A percentile compares a stretch with the other conserved stretches of the same genome.
Conservation (phyloP, 2,797 vertebrate species). For the Premnoplex brunnescens region DNA sequence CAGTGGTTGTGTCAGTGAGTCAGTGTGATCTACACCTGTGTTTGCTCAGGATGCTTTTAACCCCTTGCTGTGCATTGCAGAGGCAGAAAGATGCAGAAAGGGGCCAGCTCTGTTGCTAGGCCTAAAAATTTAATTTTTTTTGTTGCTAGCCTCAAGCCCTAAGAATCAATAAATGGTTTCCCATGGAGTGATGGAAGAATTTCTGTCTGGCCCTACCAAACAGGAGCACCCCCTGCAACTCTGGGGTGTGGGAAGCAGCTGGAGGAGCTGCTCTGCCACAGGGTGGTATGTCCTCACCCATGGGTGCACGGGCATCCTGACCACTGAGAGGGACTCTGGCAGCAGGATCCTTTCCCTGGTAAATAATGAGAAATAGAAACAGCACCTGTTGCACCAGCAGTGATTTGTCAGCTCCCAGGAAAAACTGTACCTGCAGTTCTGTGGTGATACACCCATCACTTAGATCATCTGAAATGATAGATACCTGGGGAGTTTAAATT, state of each 20-base stretch:
- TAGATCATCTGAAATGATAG: not conserved
- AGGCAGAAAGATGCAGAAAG: not conserved
- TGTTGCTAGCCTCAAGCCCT: not conserved
- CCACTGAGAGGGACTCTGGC: fast-evolving
- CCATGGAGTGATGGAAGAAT: fast-evolving
- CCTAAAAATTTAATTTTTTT: not conserved
- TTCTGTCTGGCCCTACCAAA: not conserved
- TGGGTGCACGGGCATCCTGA: not conserved
- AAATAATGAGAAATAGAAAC: fast-evolving
- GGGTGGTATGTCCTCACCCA: fast-evolving
- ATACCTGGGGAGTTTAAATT: not conserved
- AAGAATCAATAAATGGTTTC: not conserved
- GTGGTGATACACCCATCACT: not conserved
- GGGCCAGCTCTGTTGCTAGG: not conserved
- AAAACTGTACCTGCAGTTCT: not conserved
- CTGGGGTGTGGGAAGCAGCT: not conserved
- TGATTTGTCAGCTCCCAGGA: not conserved
- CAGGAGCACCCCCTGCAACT: not conserved
- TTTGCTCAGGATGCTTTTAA: not conserved
- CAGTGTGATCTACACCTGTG: not conserved
- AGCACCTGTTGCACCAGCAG: not conserved
- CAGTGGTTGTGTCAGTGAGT: not conserved
- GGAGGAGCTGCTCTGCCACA: not conserved
- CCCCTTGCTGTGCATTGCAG: not conserved
- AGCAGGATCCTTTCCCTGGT: fast-evolving